Conservation (phyloP, 2,888 invertebrate genomes). For the Lepidocyrtoides sp. region DNA sequence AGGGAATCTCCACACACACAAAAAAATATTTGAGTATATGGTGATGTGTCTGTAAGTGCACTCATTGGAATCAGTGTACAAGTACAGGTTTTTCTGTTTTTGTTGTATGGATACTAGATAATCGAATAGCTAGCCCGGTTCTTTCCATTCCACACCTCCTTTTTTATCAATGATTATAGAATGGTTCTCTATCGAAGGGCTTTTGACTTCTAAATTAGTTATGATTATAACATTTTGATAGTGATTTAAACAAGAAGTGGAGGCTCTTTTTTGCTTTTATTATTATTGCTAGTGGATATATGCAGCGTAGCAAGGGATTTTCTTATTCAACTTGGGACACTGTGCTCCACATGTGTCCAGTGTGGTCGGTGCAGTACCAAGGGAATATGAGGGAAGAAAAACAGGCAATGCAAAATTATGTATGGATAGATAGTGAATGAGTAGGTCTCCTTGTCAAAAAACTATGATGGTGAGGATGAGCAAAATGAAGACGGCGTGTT, state of each 20-base stretch:
- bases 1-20: too few species aligned
- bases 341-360: slow-evolving; percentile 58
- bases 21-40: background rate
- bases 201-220: slow-evolving; percentile 73
- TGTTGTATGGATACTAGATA: background rate
- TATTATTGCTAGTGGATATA: too few species aligned
- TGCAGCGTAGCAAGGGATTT: too few species aligned
- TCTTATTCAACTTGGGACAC: slow-evolving; percentile 49
- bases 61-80: background rate
- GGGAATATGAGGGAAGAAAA: background rate
- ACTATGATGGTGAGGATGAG: slow-evolving; percentile 6
- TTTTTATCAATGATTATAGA: background rate
- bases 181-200: slow-evolving; percentile 10
- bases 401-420: slow-evolving; percentile 14
- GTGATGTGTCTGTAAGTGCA: slow-evolving; percentile 2
- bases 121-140: background rate
- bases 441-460: slow-evolving; percentile 52
- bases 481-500: slow-evolving; percentile 24
- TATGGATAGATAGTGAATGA: slow-evolving; percentile 19
- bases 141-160: background rate
- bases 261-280: slow-evolving; percentile 9
- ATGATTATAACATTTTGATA: slow-evolving; percentile 19
- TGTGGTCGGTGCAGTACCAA: background rate
- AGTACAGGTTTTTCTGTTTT: slow-evolving; percentile 11
- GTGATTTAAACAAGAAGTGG: slow-evolving; percentile 23